phyloP scores from a whole-genome alignment of 2,797 vertebrate genomes.

The Orestias chungarensis region DNA sequence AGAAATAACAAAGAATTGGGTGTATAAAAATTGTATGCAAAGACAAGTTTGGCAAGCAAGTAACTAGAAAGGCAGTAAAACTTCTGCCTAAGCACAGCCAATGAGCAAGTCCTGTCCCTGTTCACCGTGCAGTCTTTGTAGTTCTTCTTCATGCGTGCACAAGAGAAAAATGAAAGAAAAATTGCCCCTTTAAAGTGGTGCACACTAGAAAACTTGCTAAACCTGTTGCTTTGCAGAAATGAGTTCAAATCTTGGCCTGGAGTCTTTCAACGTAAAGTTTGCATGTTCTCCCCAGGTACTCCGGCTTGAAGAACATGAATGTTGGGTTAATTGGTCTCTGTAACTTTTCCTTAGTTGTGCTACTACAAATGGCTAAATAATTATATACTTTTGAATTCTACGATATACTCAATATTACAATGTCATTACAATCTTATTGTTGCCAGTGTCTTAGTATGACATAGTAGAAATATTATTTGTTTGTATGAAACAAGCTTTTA shows the following conservation, averaged over 20 bases:
- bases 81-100: slow-evolving; percentile 4
- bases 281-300: not conserved
- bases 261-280: not conserved
- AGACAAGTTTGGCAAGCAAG: slow-evolving; percentile 14
- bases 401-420: not conserved
- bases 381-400: not conserved
- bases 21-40: slow-evolving; percentile 14
- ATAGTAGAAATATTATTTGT: not conserved
- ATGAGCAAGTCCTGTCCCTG: not conserved
- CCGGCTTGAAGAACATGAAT: no score
- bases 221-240: not conserved
- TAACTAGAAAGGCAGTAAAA: slow-evolving; percentile 7
- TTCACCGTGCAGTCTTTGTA: not conserved
- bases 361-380: not conserved
- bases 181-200: not conserved
- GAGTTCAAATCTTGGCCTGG: not conserved
- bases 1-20: slow-evolving; percentile 11
- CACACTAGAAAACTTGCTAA: not conserved
- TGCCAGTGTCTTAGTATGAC: not conserved
- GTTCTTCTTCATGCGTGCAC: slow-evolving; percentile 2
- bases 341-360: no score
- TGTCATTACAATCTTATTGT: not conserved
- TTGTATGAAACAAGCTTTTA: not conserved
- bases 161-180: not conserved
- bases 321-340: no score